phyloP scores from a whole-genome alignment of 1,140 invertebrate genomes.

The Drosophila arawakana region DNA sequence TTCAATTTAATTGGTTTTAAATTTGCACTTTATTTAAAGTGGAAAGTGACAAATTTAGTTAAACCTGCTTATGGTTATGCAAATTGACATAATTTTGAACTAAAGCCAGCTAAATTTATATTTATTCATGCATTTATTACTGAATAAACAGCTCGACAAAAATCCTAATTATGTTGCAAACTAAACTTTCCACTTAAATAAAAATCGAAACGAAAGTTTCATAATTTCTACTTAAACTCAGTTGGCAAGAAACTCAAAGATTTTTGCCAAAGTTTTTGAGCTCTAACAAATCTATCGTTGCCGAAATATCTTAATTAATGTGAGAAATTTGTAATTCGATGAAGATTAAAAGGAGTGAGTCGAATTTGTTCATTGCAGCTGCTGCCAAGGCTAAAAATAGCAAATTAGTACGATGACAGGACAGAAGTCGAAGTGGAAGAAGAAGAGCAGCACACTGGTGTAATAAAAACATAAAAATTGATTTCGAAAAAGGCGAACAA shows the following conservation, averaged over 20 bases:
- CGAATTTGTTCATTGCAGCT: conserved; percentile 25
- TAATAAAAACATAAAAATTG: conserved; percentile 49
- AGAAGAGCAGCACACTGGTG: not conserved
- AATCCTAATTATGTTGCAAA: no score
- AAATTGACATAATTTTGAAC: no score
- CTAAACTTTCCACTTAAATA: no score
- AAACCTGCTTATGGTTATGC: no score
- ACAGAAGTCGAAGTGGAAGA: not conserved
- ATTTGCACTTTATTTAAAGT: no score
- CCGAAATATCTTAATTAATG: conserved; percentile 16
- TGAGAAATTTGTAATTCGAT: conserved; percentile 19
- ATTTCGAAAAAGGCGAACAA: conserved; percentile 49
- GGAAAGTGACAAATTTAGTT: no score
- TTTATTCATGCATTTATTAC: no score
- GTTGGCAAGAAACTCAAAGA: not conserved
- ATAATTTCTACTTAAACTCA: not conserved
- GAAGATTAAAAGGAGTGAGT: conserved; percentile 9
- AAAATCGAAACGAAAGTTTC: not conserved
- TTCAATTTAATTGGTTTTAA: no score
- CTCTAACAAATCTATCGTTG: not conserved
- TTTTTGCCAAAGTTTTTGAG: not conserved
- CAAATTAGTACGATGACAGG: conserved; percentile 20
- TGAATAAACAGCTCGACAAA: no score
- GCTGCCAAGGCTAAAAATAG: conserved; percentile 14
- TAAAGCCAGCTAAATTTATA: no score